Percentiles rank a stretch among this genome's conserved stretches.
These are phyloP conservation scores for Urosaurus nigricauda DNA, from an alignment of 2,797 vertebrate species.

Conservation along the genomic window DNA sequence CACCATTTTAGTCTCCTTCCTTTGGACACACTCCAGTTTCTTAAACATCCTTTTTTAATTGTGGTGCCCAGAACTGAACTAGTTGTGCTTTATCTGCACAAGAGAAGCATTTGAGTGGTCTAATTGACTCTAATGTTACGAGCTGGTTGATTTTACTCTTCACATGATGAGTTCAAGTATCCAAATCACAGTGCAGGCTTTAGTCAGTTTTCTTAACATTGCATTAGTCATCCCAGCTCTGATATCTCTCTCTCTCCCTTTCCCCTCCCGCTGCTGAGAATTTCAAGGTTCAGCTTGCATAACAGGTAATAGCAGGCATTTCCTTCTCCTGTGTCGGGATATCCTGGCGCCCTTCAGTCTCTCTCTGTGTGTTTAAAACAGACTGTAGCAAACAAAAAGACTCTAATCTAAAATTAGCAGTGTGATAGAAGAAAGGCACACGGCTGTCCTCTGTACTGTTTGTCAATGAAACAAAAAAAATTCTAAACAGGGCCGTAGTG, in stretches of 20 bases:
- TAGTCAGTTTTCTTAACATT: conserved; percentile 38
- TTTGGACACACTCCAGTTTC: too few relatives aligned
- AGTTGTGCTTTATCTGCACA: conserved; percentile 14
- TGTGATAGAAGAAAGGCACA: conserved; percentile 76
- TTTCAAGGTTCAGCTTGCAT: conserved; percentile 90
- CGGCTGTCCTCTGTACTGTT: conserved; percentile 72
- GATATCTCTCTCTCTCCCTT: conserved; percentile 62
- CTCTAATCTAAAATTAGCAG: conserved; percentile 92
- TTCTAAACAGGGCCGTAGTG: conserved; percentile 72
- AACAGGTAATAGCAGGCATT: conserved; percentile 99
- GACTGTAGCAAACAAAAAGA: conserved; percentile 79
- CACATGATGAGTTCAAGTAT: conserved; percentile 9
- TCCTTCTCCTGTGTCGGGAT: conserved; percentile 99
- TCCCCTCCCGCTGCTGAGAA: conserved; percentile 72
- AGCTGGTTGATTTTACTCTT: conserved; percentile 43
- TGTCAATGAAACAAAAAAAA: conserved; percentile 78
- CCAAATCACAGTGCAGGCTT: background rate
- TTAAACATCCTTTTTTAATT: too few relatives aligned
- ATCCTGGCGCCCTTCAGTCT: conserved; percentile 99
- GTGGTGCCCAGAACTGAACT: background rate
- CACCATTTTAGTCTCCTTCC: too few relatives aligned
- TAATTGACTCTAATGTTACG: rapidly evolving
- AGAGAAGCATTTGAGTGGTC: background rate
- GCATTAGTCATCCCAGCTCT: conserved; percentile 56
- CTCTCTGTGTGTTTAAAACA: conserved; percentile 87